Evolutionary conservation across 2,888 invertebrate genomes (phyloP).

Genomic region (Perizoma flavofasciatum): DNA sequence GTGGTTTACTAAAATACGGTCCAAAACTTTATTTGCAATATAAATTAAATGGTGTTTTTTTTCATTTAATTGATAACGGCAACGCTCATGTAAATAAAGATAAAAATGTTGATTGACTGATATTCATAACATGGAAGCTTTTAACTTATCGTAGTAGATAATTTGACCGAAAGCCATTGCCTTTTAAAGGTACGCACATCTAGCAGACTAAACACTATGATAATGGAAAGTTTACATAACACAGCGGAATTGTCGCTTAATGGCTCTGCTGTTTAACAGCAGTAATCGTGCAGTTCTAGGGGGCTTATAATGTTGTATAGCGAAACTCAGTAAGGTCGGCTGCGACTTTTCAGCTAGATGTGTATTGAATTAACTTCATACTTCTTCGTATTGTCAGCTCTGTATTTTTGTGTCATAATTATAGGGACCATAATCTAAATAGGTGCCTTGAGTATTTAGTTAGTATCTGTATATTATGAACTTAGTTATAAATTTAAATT

Average conservation of each 20-base stretch:
- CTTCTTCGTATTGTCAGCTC: conserved; percentile 15
- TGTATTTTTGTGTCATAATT: conserved; percentile 45
- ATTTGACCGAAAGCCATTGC: conserved; percentile 13
- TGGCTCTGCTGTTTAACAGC: not conserved
- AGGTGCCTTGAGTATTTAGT: conserved; percentile 75
- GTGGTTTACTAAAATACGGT: conserved; percentile 48
- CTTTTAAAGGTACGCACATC: conserved; percentile 3
- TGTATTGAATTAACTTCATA: not conserved
- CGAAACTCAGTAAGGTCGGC: not conserved
- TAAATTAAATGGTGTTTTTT: conserved; percentile 6
- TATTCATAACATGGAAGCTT: conserved; percentile 19
- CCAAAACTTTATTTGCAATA: conserved; percentile 14
- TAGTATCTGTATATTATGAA: conserved; percentile 67
- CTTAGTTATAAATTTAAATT: conserved; percentile 54
- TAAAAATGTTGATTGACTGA: conserved; percentile 23
- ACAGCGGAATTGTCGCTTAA: not conserved
- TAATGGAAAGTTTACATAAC: not conserved
- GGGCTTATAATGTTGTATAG: not conserved
- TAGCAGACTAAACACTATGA: conserved; percentile 14
- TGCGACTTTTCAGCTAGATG: conserved; percentile 4
- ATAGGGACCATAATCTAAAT: conserved; percentile 77
- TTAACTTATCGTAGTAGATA: conserved; percentile 20
- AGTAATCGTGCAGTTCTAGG: not conserved
- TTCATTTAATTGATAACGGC: conserved; percentile 12
- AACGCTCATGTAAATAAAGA: conserved; percentile 17